phyloP scores from a whole-genome alignment of 2,113 vertebrate genomes.

The Talpa occidentalis region DNA sequence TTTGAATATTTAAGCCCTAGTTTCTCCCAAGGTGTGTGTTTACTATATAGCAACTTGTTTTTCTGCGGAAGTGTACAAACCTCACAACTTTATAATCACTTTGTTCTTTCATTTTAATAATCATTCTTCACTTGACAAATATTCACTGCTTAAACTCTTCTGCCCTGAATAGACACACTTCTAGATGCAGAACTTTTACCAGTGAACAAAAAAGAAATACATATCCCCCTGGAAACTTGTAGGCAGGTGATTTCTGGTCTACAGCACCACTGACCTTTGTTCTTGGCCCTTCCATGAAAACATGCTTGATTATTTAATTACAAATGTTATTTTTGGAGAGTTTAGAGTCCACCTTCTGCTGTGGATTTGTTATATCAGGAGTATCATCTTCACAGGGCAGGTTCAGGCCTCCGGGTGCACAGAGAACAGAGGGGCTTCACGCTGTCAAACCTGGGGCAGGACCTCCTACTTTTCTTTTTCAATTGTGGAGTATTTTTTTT shows the following conservation, averaged over 20 bases:
- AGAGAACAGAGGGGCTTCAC: not conserved
- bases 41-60: not conserved
- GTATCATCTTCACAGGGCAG: not conserved
- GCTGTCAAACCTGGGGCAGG: not conserved
- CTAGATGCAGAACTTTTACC: fast-evolving
- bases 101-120: not conserved
- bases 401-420: fast-evolving
- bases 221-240: not conserved
- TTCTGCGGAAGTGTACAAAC: not conserved
- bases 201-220: not conserved
- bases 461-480: not conserved
- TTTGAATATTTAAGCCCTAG: not conserved
- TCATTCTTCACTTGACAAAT: not conserved
- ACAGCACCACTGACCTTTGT: not conserved
- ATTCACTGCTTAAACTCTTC: not conserved
- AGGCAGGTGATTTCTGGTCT: not conserved
- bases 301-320: not conserved
- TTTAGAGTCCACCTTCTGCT: not conserved
- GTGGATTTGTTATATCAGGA: not conserved
- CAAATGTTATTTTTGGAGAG: not conserved
- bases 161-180: fast-evolving
- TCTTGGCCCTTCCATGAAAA: not conserved
- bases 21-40: not conserved
- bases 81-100: not conserved
- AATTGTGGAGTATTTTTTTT: no score